Evolutionary conservation across 2,797 vertebrate genomes (phyloP).

Genomic region (Falco concolor): DNA sequence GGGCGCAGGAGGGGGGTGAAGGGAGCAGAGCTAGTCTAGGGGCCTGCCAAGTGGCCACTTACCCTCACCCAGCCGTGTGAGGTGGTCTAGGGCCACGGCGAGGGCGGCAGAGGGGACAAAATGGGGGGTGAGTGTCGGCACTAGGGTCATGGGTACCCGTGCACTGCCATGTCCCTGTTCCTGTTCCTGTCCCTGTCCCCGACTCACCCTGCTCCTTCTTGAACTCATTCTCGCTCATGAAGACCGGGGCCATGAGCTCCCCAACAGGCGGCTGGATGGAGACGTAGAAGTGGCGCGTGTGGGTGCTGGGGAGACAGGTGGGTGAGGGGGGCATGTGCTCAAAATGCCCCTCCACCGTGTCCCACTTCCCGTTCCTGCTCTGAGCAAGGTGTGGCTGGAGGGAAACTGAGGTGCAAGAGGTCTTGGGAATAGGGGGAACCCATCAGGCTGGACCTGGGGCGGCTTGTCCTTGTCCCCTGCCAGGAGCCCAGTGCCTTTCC

Average conservation of each 20-base stretch:
- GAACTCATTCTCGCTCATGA: conserved; percentile 96
- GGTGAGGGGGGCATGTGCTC: background rate
- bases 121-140: background rate
- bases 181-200: fast-evolving
- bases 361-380: background rate
- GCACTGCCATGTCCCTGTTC: background rate
- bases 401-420: background rate
- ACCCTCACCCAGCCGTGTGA: conserved; percentile 21
- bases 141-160: fast-evolving
- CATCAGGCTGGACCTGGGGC: background rate
- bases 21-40: background rate
- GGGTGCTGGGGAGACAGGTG: conserved; percentile 75
- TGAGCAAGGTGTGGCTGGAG: background rate
- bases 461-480: background rate
- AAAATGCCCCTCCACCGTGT: background rate
- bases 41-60: conserved; percentile 17
- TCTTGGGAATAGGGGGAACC: background rate
- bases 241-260: conserved; percentile 90
- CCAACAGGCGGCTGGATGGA: conserved; percentile 95
- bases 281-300: conserved; percentile 91
- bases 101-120: conserved; percentile 47
- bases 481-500: background rate
- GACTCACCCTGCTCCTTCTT: conserved; percentile 94
- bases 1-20: background rate
- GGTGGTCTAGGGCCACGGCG: conserved; percentile 17